Evolutionary conservation across 1,140 invertebrate genomes (phyloP).

Genomic region (Drosophila trapezifrons): DNA sequence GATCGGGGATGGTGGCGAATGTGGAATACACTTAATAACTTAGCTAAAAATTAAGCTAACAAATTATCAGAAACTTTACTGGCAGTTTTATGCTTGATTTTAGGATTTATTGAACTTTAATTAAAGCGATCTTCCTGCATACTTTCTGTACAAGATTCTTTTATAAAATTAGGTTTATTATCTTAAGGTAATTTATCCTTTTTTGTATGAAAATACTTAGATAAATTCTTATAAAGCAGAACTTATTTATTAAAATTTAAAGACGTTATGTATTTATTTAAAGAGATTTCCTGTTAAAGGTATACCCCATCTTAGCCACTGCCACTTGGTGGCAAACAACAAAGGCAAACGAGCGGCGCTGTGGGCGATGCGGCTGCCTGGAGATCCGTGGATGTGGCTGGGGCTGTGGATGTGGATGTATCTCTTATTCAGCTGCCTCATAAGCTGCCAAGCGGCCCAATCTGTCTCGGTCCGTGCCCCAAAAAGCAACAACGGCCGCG

Average conservation of each 20-base stretch:
- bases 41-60: not conserved
- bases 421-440: conserved; percentile 35
- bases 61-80: not conserved
- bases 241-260: not conserved
- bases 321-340: conserved; percentile 43
- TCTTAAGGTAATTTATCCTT: too few relatives aligned
- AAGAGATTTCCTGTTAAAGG: not conserved
- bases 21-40: conserved; percentile 6
- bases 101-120: not conserved
- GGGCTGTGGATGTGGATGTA: conserved; percentile 1
- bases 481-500: conserved; percentile 52
- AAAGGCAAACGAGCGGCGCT: conserved; percentile 64
- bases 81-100: accelerated
- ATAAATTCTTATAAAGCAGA: not conserved
- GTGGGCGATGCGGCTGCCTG: conserved; percentile 72
- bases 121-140: not conserved
- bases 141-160: not conserved
- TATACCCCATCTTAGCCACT: conserved; percentile 11
- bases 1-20: conserved; percentile 9
- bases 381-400: conserved; percentile 49
- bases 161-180: not conserved
- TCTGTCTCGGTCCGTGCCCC: conserved; percentile 55
- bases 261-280: not conserved
- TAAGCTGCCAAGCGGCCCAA: conserved; percentile 29
- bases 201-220: not conserved